These are phyloP conservation scores for Sycophaga agraensis DNA, from an alignment of 1,140 invertebrate genomes.

Conservation along the genomic window DNA sequence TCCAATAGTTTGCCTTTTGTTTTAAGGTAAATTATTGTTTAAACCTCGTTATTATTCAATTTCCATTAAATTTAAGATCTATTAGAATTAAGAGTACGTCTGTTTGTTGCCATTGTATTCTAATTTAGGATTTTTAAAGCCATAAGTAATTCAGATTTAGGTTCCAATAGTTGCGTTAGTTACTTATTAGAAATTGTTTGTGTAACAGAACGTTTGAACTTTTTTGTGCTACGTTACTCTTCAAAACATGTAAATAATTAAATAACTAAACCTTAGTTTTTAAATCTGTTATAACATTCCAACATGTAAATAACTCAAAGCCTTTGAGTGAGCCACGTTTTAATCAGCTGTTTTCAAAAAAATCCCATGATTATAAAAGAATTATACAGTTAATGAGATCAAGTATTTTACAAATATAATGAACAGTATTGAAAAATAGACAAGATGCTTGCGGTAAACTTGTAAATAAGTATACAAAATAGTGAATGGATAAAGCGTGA, in stretches of 20 bases:
- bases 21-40: slow-evolving; percentile 5
- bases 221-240: not conserved
- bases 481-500: not conserved
- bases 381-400: not conserved
- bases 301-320: slow-evolving; percentile 17
- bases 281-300: not conserved
- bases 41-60: slow-evolving; percentile 1
- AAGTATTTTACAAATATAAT: slow-evolving; percentile 4
- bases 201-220: not conserved
- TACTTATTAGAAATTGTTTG: not conserved
- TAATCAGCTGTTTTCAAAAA: slow-evolving; percentile 3
- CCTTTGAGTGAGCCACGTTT: not conserved
- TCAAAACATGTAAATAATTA: slow-evolving; percentile 20
- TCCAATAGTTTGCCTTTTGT: not conserved
- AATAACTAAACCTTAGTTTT: slow-evolving; percentile 4
- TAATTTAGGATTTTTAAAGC: slow-evolving; percentile 9
- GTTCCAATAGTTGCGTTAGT: not conserved
- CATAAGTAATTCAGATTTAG: slow-evolving; percentile 19
- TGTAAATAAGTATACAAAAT: slow-evolving; percentile 21
- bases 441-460: slow-evolving; percentile 10
- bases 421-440: slow-evolving; percentile 2
- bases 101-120: slow-evolving; percentile 25
- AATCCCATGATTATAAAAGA: not conserved
- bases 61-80: not conserved
- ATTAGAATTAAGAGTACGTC: not conserved